Evolutionary conservation across 2,888 invertebrate species (phyloP).

Genomic region (Oxyteleia sp.): DNA sequence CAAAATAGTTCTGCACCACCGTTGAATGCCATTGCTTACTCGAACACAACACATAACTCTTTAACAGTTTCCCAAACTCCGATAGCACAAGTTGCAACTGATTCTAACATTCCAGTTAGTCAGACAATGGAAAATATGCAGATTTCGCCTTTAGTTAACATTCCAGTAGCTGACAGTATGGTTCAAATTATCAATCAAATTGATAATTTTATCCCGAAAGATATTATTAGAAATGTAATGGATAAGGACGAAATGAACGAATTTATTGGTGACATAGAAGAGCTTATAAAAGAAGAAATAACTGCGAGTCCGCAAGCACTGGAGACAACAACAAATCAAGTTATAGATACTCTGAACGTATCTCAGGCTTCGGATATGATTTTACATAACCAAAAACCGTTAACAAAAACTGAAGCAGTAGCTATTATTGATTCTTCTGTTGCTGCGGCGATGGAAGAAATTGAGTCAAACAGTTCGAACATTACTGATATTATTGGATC

Average conservation of each 20-base stretch:
- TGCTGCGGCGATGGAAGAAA: constrained; percentile 88
- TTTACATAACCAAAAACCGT: constrained; percentile 78
- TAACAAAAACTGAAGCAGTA: constrained; percentile 85
- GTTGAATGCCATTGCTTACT: constrained; percentile 71
- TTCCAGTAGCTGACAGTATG: constrained; percentile 81
- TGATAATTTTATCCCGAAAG: constrained; percentile 85
- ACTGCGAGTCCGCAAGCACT: constrained; percentile 81
- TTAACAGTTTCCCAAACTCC: constrained; percentile 64
- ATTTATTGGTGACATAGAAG: constrained; percentile 86
- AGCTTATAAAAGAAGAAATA: constrained; percentile 85
- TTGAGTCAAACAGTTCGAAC: constrained; percentile 89
- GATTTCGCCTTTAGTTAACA: constrained; percentile 73
- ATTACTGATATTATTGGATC: constrained; percentile 88
- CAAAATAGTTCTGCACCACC: constrained; percentile 54
- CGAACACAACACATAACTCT: constrained; percentile 62
- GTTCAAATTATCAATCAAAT: constrained; percentile 85
- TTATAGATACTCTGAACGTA: constrained; percentile 75
- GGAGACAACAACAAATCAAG: constrained; percentile 72
- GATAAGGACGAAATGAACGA: constrained; percentile 87
- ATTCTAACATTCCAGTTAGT: constrained; percentile 36
- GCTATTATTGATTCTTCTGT: constrained; percentile 88
- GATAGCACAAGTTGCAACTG: constrained; percentile 47
- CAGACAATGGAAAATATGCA: constrained; percentile 62
- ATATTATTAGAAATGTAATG: constrained; percentile 84
- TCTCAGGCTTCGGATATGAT: constrained; percentile 74